Evolutionary conservation across 2,888 invertebrate species (phyloP).

Genomic region (Mythimna impura): DNA sequence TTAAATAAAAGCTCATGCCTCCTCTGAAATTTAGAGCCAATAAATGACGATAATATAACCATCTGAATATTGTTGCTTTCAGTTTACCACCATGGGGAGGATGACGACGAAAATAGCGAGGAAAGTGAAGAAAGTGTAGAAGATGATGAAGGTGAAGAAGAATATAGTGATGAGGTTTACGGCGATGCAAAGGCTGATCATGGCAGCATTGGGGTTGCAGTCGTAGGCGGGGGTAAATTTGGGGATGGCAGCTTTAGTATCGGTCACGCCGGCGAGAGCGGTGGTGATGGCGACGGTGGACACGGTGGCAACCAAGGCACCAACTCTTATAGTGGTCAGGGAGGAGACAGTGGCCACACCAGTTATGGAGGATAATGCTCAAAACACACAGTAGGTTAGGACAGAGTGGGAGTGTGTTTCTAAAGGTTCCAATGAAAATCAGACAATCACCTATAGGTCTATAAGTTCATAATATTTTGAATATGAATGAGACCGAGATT

Average conservation of each 20-base stretch:
- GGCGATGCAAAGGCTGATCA: not conserved
- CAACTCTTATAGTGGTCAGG: constrained; percentile 13
- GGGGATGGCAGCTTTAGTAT: constrained; percentile 2
- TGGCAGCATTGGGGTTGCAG: constrained; percentile 13
- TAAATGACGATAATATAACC: not conserved
- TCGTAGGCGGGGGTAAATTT: not conserved
- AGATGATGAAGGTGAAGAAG: not conserved
- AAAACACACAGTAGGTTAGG: not conserved
- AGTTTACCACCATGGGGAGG: not conserved
- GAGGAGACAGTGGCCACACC: constrained; percentile 16
- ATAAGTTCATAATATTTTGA: not conserved
- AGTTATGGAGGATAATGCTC: constrained; percentile 3
- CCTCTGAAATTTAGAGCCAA: not conserved
- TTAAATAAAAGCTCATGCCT: not conserved
- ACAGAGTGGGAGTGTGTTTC: not conserved
- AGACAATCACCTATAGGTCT: not conserved
- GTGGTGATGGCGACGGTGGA: constrained; percentile 12
- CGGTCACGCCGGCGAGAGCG: constrained; percentile 8
- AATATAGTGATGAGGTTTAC: constrained; percentile 1
- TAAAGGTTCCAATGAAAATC: not conserved
- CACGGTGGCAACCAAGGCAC: constrained; percentile 17
- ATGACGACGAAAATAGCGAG: not conserved
- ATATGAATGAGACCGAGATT: not conserved
- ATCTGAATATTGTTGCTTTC: constrained; percentile 4
- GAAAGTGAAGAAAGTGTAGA: not conserved